These are phyloP conservation scores for Drosophila novamexicana DNA, from an alignment of 1,140 invertebrate species.

Conservation along the genomic window DNA sequence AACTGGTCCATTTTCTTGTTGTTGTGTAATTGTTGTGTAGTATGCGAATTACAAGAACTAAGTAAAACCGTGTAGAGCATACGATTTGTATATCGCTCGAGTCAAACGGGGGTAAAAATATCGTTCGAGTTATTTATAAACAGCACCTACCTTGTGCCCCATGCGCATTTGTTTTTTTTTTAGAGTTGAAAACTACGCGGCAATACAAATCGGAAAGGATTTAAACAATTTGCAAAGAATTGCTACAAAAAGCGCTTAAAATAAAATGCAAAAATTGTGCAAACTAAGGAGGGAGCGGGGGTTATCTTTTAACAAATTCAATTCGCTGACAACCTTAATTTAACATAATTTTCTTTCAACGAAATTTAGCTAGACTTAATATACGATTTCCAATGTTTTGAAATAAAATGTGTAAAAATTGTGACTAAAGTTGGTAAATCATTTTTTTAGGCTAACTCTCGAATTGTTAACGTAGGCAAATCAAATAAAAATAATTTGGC, in stretches of 20 bases:
- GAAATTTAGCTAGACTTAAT: slow-evolving; percentile 63
- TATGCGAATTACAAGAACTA: slow-evolving; percentile 49
- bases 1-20: slow-evolving; percentile 73
- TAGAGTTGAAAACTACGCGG: slow-evolving; percentile 78
- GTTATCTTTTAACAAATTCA: slow-evolving; percentile 54
- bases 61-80: slow-evolving; percentile 39
- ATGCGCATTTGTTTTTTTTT: slow-evolving; percentile 60
- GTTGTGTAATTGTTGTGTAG: slow-evolving; percentile 43
- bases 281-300: slow-evolving; percentile 1
- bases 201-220: slow-evolving; percentile 41
- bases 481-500: slow-evolving; percentile 68
- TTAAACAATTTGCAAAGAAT: slow-evolving; percentile 35
- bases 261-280: slow-evolving; percentile 44
- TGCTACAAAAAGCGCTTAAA: slow-evolving; percentile 40
- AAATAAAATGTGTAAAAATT: slow-evolving; percentile 54
- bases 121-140: slow-evolving; percentile 47
- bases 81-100: slow-evolving; percentile 5
- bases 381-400: slow-evolving; percentile 62
- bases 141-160: slow-evolving; percentile 77
- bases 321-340: slow-evolving; percentile 64
- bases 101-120: slow-evolving; percentile 17
- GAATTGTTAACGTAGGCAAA: slow-evolving; percentile 49
- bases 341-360: slow-evolving; percentile 51
- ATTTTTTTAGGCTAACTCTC: slow-evolving; percentile 49
- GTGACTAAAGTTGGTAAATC: slow-evolving; percentile 40